These are phyloP conservation scores for Athene cunicularia DNA, from an alignment of 2,113 vertebrate species.

Conservation along the genomic window DNA sequence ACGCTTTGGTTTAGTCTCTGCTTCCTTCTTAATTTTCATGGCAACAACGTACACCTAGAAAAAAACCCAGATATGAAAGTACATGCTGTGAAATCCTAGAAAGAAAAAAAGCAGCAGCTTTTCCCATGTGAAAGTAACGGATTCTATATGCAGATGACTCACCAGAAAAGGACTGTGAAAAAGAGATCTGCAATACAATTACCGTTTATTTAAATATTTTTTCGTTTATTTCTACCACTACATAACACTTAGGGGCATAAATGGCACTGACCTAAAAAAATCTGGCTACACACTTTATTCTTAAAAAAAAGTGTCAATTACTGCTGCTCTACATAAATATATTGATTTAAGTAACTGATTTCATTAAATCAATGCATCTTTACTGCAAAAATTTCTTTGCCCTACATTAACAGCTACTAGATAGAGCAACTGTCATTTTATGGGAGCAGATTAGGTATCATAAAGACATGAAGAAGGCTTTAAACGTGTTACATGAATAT, in stretches of 20 bases:
- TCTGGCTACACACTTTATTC: neutral
- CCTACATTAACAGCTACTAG: neutral
- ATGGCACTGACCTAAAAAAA: neutral
- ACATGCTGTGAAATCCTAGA: neutral
- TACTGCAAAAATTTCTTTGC: neutral
- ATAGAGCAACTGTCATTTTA: neutral
- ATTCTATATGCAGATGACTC: neutral
- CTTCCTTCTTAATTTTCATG: slow-evolving; percentile 97
- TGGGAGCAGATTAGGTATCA: neutral
- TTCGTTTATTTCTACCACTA: neutral
- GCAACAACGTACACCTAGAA: slow-evolving; percentile 93
- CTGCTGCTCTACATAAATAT: neutral
- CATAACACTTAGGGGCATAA: neutral
- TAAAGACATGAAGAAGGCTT: neutral
- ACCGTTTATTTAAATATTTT: neutral
- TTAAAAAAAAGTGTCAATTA: neutral
- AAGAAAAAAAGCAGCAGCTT: neutral
- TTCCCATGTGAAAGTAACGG: neutral
- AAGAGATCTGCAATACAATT: neutral
- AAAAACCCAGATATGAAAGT: neutral
- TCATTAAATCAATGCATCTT: neutral
- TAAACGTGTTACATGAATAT: neutral
- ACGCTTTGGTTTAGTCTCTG: slow-evolving; percentile 82
- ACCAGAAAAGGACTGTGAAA: neutral
- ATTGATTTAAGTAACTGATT: neutral